These are phyloP conservation scores for Azemiops feae DNA, from an alignment of 2,113 vertebrate genomes.

Conservation along the genomic window DNA sequence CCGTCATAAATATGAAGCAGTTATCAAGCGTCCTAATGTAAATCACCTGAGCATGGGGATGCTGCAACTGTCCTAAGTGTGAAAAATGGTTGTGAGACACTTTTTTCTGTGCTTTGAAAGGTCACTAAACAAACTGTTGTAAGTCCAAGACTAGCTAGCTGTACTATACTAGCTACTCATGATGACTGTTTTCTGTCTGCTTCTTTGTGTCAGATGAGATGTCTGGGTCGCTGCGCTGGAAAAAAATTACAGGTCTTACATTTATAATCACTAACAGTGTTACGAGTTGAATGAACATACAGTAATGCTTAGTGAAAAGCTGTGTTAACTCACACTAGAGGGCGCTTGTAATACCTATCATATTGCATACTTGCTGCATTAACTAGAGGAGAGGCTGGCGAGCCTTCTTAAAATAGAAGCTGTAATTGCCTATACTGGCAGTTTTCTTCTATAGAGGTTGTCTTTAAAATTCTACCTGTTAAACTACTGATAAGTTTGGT, in stretches of 20 bases:
- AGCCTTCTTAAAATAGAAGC: not conserved
- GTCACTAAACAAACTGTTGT: not conserved
- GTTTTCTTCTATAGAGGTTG: not conserved
- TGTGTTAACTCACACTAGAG: slow-evolving; percentile 15
- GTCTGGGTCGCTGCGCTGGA: not conserved
- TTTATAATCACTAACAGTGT: not conserved
- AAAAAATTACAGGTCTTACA: not conserved
- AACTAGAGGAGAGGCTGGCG: not conserved
- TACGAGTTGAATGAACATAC: not conserved
- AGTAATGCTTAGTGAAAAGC: not conserved
- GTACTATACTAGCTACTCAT: not conserved
- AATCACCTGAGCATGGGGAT: not conserved
- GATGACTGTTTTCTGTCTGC: not conserved
- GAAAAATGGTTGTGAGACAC: not conserved
- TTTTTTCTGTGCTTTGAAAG: not conserved
- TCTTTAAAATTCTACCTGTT: not conserved
- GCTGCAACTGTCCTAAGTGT: not conserved
- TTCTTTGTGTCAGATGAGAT: not conserved
- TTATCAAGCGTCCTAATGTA: not conserved
- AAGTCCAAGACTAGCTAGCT: not conserved
- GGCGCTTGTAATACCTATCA: slow-evolving; percentile 10
- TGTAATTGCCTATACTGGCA: not conserved
- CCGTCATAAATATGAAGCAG: not conserved
- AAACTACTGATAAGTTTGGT: not conserved
- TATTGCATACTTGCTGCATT: not conserved